Evolutionary conservation across 2,113 vertebrate genomes (phyloP).

Genomic region (Struthidea cinerea): DNA sequence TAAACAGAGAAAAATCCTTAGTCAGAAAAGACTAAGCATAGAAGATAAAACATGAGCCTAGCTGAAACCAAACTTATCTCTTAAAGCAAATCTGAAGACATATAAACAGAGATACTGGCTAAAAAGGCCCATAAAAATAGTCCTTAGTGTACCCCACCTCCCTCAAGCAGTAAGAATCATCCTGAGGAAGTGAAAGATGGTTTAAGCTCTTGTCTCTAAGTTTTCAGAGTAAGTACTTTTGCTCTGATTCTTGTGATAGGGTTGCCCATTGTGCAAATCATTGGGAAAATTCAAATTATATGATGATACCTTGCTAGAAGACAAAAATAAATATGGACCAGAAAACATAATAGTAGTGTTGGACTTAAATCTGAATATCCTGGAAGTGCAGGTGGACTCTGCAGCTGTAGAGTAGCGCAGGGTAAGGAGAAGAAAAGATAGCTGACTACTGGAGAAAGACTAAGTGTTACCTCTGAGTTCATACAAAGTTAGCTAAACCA

Average conservation of each 20-base stretch:
- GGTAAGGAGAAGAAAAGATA: not conserved
- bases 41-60: not conserved
- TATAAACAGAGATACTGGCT: not conserved
- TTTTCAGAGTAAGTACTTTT: not conserved
- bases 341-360: not conserved
- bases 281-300: not conserved
- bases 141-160: not conserved
- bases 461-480: not conserved
- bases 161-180: not conserved
- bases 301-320: not conserved
- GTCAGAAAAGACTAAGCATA: not conserved
- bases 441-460: not conserved
- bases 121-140: not conserved
- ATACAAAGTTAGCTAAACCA: not conserved
- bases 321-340: not conserved
- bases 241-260: not conserved
- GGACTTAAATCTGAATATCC: not conserved
- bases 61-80: not conserved
- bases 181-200: not conserved
- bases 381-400: not conserved
- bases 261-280: not conserved
- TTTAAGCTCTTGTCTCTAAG: not conserved
- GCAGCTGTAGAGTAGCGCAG: not conserved
- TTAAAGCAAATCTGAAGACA: not conserved
- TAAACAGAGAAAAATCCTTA: not conserved